phyloP scores from a whole-genome alignment of 2,888 invertebrate species.

The Erebia aethiops region DNA sequence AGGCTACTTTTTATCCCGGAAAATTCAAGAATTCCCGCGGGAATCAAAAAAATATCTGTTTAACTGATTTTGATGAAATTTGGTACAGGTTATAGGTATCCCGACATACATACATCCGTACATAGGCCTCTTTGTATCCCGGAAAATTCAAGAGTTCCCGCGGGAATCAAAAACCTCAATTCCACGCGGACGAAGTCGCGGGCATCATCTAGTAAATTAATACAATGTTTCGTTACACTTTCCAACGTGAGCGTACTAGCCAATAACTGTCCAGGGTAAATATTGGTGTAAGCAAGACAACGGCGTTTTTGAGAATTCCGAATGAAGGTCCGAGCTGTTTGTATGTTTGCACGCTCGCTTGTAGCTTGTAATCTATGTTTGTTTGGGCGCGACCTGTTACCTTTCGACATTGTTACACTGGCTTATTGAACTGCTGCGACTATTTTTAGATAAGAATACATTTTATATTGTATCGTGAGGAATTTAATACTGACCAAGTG shows the following conservation, averaged over 20 bases:
- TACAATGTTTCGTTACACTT: conserved; percentile 36
- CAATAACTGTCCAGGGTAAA: conserved; percentile 77
- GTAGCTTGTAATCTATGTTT: conserved; percentile 66
- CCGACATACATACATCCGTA: too few species aligned
- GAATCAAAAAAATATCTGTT: too few species aligned
- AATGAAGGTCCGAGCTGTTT: conserved; percentile 63
- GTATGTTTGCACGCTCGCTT: conserved; percentile 53
- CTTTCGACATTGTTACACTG: conserved; percentile 28
- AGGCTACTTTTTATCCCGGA: too few species aligned
- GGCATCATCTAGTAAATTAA: not conserved
- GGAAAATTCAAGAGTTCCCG: too few species aligned
- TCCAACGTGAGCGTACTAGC: conserved; percentile 55
- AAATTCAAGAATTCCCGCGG: too few species aligned
- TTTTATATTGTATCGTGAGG: not conserved
- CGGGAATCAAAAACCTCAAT: too few species aligned
- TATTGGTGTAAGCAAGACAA: conserved; percentile 76
- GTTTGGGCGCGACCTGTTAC: conserved; percentile 46
- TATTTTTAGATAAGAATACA: not conserved
- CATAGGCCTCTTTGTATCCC: too few species aligned
- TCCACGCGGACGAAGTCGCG: too few species aligned
- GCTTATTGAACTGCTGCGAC: conserved; percentile 17
- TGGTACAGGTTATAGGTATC: too few species aligned
- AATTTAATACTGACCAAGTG: not conserved
- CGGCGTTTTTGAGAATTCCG: conserved; percentile 80
- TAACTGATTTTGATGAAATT: too few species aligned